Base-by-base conservation (phyloP, 2,113 vertebrate species). In the Uria lomvia region DNA sequence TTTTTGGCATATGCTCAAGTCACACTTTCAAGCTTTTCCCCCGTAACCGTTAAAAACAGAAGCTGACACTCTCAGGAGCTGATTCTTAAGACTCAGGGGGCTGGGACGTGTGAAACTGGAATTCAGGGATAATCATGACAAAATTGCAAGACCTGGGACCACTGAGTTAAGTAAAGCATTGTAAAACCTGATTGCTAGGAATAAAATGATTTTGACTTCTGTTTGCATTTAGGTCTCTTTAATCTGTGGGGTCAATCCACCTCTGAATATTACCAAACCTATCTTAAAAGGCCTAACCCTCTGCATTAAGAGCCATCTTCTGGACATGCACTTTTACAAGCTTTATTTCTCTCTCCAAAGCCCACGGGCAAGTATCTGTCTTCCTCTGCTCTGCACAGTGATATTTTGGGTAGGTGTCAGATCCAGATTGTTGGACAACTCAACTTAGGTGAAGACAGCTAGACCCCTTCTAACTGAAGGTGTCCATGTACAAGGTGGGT, bases 1-100 rank as follows among this genome's bases (percentile, higher is more conserved):
- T 96, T 62, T 87, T 92, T 95, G 94, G 96, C 96, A 88, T 94
- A 82, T 76, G 66, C 62, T 90, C 49, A 92, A 96, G 80, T 95
- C 94, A 94, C 86, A 94, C 73, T 78, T 95, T 88, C 78, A 92
- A 93, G 78, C 88, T 95, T 96, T 93, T 83, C 47, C 77, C 65
- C 56, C 8, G 1, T 80, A 96, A 94, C 86, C 94, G 86, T 92
- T 89, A 82, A 90, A 96, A 96, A 89, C 95, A 95, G 91, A 96
- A 96, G 53, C 70, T 96, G 91, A 78, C 49, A 34, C 42, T 76
- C 58, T 66, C 49, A 68, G 70, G 58, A 91, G 45, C 77, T 75
- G 76, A 82, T 90, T 95, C 68, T 34, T 52, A 73, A 89, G 77
- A 76, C 58, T 66, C 38, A 8, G 30, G 45, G 58, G 73, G 17